Evolutionary conservation across 2,113 vertebrate species (phyloP).

Genomic region (Pelusios castaneus): DNA sequence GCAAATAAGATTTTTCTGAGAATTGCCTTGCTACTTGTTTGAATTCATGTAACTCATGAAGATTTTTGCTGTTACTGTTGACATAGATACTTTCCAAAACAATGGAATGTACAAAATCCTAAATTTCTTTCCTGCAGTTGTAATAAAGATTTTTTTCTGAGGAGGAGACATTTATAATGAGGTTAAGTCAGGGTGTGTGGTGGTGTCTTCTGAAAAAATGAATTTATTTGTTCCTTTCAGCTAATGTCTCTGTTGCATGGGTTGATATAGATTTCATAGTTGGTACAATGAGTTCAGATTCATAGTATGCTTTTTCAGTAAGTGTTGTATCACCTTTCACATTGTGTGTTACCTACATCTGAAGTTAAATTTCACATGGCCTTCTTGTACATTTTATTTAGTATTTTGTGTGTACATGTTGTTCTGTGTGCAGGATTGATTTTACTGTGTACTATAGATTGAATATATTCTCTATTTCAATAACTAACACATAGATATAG

Average conservation of each 20-base stretch:
- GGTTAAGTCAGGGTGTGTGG: neutral
- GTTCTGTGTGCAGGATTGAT: neutral
- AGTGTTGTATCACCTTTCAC: neutral
- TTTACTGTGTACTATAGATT: neutral
- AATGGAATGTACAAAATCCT: neutral
- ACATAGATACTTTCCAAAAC: neutral
- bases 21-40: neutral
- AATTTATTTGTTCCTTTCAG: constrained; percentile 23
- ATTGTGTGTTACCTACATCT: neutral
- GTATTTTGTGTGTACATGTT: rapidly evolving
- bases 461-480: too few relatives aligned
- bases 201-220: neutral
- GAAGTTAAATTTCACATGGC: neutral
- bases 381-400: neutral
- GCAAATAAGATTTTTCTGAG: constrained; percentile 7
- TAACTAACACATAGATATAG: too few relatives aligned
- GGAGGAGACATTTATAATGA: constrained; percentile 16
- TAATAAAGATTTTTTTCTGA: constrained; percentile 26
- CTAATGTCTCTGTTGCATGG: neutral
- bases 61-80: neutral
- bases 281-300: constrained; percentile 15
- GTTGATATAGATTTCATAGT: neutral
- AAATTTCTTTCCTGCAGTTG: neutral
- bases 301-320: constrained; percentile 15
- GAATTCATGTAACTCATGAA: neutral